These are phyloP conservation scores for Argynnis bischoffii DNA, from an alignment of 2,888 invertebrate species.

Conservation along the genomic window DNA sequence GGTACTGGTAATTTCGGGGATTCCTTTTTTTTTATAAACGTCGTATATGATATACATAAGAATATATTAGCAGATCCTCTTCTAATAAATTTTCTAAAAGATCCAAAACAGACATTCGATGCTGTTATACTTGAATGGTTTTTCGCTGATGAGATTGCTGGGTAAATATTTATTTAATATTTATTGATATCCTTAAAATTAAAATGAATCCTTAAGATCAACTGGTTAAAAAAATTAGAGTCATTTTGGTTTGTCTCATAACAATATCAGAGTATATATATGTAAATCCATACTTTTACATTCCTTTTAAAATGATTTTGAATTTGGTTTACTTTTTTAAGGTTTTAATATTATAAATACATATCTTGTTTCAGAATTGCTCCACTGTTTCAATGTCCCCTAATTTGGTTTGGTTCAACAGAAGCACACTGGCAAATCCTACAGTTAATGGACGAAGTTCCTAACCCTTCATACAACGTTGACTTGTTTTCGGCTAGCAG, in stretches of 20 bases:
- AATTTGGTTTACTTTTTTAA: too few species aligned
- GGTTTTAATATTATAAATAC: neutral
- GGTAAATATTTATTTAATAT: conserved; percentile 45
- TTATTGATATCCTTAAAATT: neutral
- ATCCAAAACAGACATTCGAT: conserved; percentile 58
- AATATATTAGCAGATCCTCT: conserved; percentile 46
- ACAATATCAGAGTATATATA: too few species aligned
- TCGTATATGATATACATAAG: conserved; percentile 47
- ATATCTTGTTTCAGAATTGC: conserved; percentile 53
- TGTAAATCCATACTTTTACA: too few species aligned
- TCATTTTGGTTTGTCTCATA: too few species aligned
- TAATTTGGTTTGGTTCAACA: conserved; percentile 62
- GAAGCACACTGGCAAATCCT: conserved; percentile 61
- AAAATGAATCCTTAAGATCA: too few species aligned
- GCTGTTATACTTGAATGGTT: conserved; percentile 63
- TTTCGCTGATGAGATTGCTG: conserved; percentile 52
- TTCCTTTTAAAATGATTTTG: too few species aligned
- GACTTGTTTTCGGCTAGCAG: conserved; percentile 52
- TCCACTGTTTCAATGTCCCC: conserved; percentile 57
- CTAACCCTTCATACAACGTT: conserved; percentile 60
- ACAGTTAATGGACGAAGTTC: conserved; percentile 56
- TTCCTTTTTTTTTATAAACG: conserved; percentile 47
- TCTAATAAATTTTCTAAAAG: conserved; percentile 49
- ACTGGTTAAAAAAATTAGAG: too few species aligned
- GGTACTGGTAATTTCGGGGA: conserved; percentile 51